These are phyloP conservation scores for Synanceia verrucosa DNA, from an alignment of 2,797 vertebrate genomes.

Conservation along the genomic window DNA sequence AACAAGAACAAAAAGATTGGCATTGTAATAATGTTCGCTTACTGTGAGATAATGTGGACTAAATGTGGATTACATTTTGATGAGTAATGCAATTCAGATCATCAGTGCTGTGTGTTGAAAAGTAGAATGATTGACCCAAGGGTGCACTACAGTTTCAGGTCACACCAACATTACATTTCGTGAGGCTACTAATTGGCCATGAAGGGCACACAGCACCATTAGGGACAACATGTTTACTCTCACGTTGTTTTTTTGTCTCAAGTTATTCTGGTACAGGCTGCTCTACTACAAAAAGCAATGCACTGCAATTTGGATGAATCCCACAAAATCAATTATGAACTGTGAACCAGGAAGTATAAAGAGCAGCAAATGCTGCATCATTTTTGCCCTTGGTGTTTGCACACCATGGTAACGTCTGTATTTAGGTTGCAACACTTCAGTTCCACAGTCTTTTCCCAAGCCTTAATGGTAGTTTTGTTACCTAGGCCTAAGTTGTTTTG, in stretches of 20 bases:
- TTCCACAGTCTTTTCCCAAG: neutral
- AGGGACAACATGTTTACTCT: constrained; percentile 47
- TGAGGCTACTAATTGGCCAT: constrained; percentile 51
- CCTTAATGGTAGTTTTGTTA: too few relatives aligned
- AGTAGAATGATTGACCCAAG: neutral
- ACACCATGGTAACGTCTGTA: too few relatives aligned
- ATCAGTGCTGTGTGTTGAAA: neutral
- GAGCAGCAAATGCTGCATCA: neutral
- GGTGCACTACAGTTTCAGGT: constrained; percentile 19
- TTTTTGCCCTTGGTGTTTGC: too few relatives aligned
- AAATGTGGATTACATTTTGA: neutral
- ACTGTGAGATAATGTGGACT: neutral
- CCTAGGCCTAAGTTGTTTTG: too few relatives aligned
- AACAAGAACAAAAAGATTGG: neutral
- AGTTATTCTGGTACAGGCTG: neutral
- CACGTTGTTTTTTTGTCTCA: constrained; percentile 14
- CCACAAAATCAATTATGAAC: neutral
- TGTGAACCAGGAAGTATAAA: neutral
- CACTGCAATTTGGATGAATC: neutral
- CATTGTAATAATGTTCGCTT: neutral
- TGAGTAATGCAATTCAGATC: constrained; percentile 2
- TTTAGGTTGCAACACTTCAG: rapidly evolving
- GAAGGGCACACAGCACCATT: constrained; percentile 37
- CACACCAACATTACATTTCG: constrained; percentile 21
- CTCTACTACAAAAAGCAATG: neutral